Evolutionary conservation across 1,140 invertebrate species (phyloP).

Genomic region (Drosophila orena): DNA sequence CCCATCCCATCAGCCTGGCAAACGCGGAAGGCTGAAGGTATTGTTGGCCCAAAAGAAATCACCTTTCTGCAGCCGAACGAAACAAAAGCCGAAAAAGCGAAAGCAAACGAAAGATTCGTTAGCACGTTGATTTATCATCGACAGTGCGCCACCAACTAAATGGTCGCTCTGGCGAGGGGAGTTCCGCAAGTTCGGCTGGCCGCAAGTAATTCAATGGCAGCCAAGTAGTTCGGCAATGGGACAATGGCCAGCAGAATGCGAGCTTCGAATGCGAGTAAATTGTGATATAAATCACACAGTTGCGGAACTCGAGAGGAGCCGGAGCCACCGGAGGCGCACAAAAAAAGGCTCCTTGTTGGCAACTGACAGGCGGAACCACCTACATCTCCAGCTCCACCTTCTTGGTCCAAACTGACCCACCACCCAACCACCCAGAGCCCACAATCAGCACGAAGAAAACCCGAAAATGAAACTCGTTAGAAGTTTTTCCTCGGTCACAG

Average conservation of each 20-base stretch:
- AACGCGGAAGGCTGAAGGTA: conserved; percentile 67
- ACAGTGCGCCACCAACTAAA: conserved; percentile 31
- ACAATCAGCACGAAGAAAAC: conserved; percentile 25
- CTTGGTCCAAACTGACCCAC: background rate
- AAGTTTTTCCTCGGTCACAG: conserved; percentile 61
- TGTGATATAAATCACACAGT: conserved; percentile 75
- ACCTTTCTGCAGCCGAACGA: conserved; percentile 10
- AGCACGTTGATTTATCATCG: conserved; percentile 78
- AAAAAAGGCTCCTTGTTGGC: conserved; percentile 56
- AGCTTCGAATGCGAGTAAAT: conserved; percentile 73
- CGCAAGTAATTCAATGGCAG: conserved; percentile 72
- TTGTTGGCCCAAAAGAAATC: conserved; percentile 43
- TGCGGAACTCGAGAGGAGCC: background rate
- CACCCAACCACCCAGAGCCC: background rate
- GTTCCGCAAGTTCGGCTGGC: conserved; percentile 37
- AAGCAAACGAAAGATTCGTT: conserved; percentile 64
- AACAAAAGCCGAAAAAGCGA: conserved; percentile 52
- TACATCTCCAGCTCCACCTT: background rate
- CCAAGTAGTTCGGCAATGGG: conserved; percentile 24
- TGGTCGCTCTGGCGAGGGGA: conserved; percentile 7
- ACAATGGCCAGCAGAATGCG: conserved; percentile 13
- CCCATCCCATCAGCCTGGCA: conserved; percentile 2
- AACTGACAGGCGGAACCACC: conserved; percentile 52
- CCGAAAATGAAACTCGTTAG: conserved; percentile 67
- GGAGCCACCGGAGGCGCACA: background rate